Conservation (phyloP, 1,140 invertebrate genomes). For the Cylas formicarius region DNA sequence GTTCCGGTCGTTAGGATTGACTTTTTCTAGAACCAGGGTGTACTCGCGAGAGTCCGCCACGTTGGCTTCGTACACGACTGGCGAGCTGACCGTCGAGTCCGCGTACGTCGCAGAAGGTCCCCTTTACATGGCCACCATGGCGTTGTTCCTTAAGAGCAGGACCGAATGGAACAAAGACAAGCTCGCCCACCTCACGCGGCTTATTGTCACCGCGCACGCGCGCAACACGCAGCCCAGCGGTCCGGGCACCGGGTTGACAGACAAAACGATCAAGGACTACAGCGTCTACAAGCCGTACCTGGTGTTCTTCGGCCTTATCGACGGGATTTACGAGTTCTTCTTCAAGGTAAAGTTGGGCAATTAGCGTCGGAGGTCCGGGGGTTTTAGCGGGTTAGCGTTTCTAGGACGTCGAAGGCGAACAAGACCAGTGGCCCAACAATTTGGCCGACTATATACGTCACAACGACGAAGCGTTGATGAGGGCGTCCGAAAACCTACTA, state of each 20-base stretch:
- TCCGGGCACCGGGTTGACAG: slow-evolving; percentile 46
- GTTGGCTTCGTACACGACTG: slow-evolving; percentile 54
- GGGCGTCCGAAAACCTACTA: slow-evolving; percentile 78
- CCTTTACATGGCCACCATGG: slow-evolving; percentile 76
- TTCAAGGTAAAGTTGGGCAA: slow-evolving; percentile 55
- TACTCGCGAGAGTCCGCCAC: slow-evolving; percentile 66
- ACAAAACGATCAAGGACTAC: slow-evolving; percentile 62
- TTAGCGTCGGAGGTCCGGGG: too few species aligned
- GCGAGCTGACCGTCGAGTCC: slow-evolving; percentile 64
- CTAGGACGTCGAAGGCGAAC: slow-evolving; percentile 64
- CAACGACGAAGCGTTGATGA: slow-evolving; percentile 84
- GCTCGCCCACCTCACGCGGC: slow-evolving; percentile 63
- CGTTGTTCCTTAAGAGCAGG: slow-evolving; percentile 68
- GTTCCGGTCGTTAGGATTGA: slow-evolving; percentile 6
- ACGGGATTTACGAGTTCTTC: slow-evolving; percentile 67
- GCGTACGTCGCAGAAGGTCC: slow-evolving; percentile 85
- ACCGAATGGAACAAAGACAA: slow-evolving; percentile 60
- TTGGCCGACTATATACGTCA: slow-evolving; percentile 90
- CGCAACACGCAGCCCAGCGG: slow-evolving; percentile 54
- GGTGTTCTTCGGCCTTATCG: slow-evolving; percentile 76
- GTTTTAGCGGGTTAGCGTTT: slow-evolving; percentile 32
- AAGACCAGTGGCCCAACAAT: slow-evolving; percentile 78
- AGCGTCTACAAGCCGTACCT: slow-evolving; percentile 77
- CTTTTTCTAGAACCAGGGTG: slow-evolving; percentile 60
- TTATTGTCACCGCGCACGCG: slow-evolving; percentile 73